phyloP scores from a whole-genome alignment of 2,797 vertebrate genomes.

The Hydrophis major region DNA sequence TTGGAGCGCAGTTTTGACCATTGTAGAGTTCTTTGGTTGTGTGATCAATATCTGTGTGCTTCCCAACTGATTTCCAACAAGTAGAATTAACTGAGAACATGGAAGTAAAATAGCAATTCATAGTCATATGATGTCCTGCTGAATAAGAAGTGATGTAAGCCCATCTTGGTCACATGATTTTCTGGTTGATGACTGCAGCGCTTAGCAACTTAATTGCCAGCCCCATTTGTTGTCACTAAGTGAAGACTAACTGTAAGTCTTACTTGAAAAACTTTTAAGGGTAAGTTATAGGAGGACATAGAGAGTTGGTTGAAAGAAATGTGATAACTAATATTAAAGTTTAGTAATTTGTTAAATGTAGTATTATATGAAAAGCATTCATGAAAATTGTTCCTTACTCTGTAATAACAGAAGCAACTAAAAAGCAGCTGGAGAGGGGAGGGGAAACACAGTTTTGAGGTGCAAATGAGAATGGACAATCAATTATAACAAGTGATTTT shows the following conservation, averaged over 20 bases:
- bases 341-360: conserved; percentile 9
- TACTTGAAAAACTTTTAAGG: background rate
- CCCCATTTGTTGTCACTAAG: background rate
- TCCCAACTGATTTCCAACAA: background rate
- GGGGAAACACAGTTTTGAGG: background rate
- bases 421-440: background rate
- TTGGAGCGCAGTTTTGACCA: background rate
- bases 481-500: background rate
- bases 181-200: background rate
- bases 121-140: background rate
- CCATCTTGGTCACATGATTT: background rate
- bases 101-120: background rate
- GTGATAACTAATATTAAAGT: background rate
- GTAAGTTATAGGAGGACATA: conserved; percentile 26
- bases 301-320: conserved; percentile 7
- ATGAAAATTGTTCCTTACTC: background rate
- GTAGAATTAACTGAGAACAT: background rate
- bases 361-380: background rate
- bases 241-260: background rate
- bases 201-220: background rate
- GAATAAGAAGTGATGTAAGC: background rate
- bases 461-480: background rate
- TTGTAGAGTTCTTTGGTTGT: background rate
- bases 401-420: background rate
- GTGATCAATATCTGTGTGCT: background rate